These are phyloP conservation scores for Holcopasites calliopsidis DNA, from an alignment of 1,140 invertebrate species.

Conservation along the genomic window DNA sequence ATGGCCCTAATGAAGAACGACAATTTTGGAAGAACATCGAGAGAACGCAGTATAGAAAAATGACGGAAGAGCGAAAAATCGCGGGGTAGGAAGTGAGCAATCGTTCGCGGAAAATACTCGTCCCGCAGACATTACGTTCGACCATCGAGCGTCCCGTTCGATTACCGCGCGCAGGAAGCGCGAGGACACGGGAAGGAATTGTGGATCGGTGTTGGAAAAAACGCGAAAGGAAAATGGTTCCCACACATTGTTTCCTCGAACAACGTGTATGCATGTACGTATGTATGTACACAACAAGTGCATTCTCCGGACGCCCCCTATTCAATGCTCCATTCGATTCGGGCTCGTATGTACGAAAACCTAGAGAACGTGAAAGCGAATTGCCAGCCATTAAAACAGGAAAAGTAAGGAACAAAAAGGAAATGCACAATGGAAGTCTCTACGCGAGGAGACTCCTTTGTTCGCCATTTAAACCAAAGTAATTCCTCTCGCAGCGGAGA, in stretches of 20 bases:
- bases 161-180: background rate
- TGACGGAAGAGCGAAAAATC: background rate
- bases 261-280: too few relatives aligned
- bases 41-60: too few relatives aligned
- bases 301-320: background rate
- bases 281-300: too few relatives aligned
- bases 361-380: background rate
- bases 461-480: slow-evolving; percentile 22
- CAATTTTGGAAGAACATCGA: too few relatives aligned
- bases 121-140: background rate
- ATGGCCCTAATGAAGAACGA: background rate
- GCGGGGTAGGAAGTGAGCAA: background rate
- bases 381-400: background rate
- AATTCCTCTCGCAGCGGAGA: slow-evolving; percentile 7
- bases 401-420: background rate
- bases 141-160: background rate
- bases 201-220: background rate
- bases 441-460: slow-evolving; percentile 15
- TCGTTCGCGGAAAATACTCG: background rate
- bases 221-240: background rate
- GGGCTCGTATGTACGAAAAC: background rate
- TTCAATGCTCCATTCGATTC: background rate
- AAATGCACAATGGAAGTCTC: background rate
- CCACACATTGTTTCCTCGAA: background rate
- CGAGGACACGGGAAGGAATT: background rate